Base-by-base conservation (phyloP, 2,113 vertebrate species). In the Urocolius indicus region DNA sequence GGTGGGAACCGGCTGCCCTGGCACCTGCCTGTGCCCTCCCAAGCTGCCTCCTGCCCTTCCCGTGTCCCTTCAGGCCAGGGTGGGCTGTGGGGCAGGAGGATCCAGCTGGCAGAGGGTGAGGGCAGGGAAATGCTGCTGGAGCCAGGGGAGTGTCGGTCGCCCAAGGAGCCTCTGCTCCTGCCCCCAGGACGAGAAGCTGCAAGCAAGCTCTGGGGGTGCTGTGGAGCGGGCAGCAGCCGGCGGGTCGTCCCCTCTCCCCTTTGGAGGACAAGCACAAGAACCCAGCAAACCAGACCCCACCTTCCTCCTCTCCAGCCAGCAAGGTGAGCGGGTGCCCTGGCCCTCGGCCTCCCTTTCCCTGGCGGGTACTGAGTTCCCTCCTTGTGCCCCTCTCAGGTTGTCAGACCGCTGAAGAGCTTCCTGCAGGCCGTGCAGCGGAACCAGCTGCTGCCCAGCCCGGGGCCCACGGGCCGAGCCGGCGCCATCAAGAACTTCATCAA, bases 361-460 rank as follows among this genome's bases (percentile, higher is more conserved):
- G 17, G 10, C n/a, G 8, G 20, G 6, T 9, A 11, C 66, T 90
- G 54, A 97, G 11, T 26, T 68, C n/a, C 21, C 6, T 55, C 43
- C 8, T 0, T 17, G 10, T 16, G 79, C 27, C 75, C 66, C 13
- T 22, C 7, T 5, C 59, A 99, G 99, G 98, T 98, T 26, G 96
- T 98, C 2, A 98, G 88, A 58, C 99, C 99, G 0, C 58, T 99
- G 97, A 98, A 94, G 54, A 98, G 98, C 54, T 99, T 99, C 89
- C 96, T 99, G 49, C 99, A 99, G 92, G 99, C 99, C 0, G 98
- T 99, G 80, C 99, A 99, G 89, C 98, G 97, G 96, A 99, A 98
- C 96, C 98, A 99, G 93, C 95, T 99, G 85, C 98, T 99, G 15
- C 97, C 98, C 95, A 98, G 98, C 20, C 98, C 99, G 0, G 98